Conservation (phyloP, 2,888 invertebrate genomes). For the Limenitis camilla region DNA sequence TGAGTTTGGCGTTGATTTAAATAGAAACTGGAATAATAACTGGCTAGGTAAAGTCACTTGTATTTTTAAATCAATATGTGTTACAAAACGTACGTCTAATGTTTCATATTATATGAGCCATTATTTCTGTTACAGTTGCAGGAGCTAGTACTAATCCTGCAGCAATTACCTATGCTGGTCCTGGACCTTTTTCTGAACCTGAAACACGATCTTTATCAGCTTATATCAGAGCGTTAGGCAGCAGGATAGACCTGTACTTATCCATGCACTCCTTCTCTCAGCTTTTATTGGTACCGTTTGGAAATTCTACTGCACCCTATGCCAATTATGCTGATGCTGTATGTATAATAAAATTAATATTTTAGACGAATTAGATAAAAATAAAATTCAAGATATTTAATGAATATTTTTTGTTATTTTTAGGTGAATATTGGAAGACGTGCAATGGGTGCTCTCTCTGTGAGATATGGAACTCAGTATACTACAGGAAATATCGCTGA, state of each 20-base stretch:
- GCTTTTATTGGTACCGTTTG: conserved; percentile 80
- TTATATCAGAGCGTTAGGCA: conserved; percentile 66
- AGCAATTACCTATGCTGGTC: conserved; percentile 78
- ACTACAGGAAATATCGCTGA: conserved; percentile 71
- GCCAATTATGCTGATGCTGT: conserved; percentile 77
- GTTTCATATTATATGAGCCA: neutral
- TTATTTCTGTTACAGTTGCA: conserved; percentile 38
- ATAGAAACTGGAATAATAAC: conserved; percentile 83
- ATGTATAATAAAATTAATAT: no score
- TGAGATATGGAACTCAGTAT: conserved; percentile 64
- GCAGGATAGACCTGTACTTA: conserved; percentile 76
- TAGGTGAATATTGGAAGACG: conserved; percentile 64
- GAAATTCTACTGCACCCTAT: conserved; percentile 73
- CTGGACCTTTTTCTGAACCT: conserved; percentile 80
- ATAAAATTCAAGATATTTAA: neutral
- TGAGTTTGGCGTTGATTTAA: conserved; percentile 82
- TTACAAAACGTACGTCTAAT: neutral
- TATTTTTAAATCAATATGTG: neutral
- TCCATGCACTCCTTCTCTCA: conserved; percentile 85
- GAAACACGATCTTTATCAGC: conserved; percentile 74
- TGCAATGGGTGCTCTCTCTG: conserved; percentile 62
- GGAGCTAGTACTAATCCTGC: conserved; percentile 76
- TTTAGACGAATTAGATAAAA: neutral
- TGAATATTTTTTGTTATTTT: conserved; percentile 21
- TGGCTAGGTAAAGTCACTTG: conserved; percentile 70